These are phyloP conservation scores for Spermophilus dauricus DNA, from an alignment of 2,113 vertebrate genomes.

Conservation along the genomic window DNA sequence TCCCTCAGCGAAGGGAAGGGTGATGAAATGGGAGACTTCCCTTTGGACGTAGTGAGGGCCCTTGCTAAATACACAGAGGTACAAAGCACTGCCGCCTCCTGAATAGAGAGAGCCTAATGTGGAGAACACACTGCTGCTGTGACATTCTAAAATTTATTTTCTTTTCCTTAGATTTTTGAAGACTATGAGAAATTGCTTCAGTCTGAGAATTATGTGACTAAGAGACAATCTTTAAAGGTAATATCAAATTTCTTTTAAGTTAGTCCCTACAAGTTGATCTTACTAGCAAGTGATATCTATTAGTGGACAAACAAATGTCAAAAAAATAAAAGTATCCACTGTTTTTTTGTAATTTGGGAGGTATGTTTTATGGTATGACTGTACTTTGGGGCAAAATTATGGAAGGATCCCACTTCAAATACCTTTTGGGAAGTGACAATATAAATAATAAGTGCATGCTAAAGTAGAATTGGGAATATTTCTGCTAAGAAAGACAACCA, in stretches of 20 bases:
- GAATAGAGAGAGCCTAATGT: neutral
- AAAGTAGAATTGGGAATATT: neutral
- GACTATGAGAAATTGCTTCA: slow-evolving; percentile 99
- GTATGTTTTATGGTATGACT: slow-evolving; percentile 7
- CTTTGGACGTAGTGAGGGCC: neutral
- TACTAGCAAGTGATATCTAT: neutral
- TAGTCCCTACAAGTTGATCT: neutral
- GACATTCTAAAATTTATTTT: slow-evolving; percentile 64
- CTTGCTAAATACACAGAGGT: no score
- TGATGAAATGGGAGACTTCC: neutral
- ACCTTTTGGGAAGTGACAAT: slow-evolving; percentile 34
- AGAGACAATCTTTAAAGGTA: slow-evolving; percentile 99
- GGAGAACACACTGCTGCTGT: neutral
- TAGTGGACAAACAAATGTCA: neutral
- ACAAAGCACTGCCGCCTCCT: neutral
- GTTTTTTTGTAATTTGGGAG: neutral
- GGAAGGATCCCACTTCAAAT: neutral
- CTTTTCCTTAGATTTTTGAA: slow-evolving; percentile 93
- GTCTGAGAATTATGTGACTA: slow-evolving; percentile 99
- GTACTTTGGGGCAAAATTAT: slow-evolving; percentile 31
- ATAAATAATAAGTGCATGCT: neutral
- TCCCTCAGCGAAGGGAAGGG: neutral
- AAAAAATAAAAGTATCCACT: slow-evolving; percentile 9
- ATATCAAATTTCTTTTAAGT: slow-evolving; percentile 59
- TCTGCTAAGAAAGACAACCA: neutral